Evolutionary conservation across 1,140 invertebrate species (phyloP), one percentile per base, ranked within the genome.

Genomic region (Leptinotarsa texana): DNA sequence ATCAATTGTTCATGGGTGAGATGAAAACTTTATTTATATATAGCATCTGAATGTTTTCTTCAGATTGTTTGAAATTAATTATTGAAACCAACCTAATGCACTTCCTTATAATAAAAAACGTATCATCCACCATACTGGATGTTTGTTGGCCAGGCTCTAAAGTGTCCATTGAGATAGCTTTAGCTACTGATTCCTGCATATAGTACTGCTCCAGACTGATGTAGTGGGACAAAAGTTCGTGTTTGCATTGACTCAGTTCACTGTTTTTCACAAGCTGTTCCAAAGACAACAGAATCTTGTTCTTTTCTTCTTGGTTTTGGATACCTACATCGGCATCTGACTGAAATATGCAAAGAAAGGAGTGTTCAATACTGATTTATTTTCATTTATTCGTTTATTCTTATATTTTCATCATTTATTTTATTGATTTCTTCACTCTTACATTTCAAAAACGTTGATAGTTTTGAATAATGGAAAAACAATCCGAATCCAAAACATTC

Each of bases 61-160:
- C 27, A 8, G 1, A 11, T 33, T 33, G 33, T 11, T 33, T 8
- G 33, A 33, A 33, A 33, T 33, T 33, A 33, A 8, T 8, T 33
- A 33, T 11, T 42, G 33, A 42, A 42, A 42, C 51, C 48, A 86
- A 95, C 94, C 94, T 92, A 49, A 99, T 93, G 83, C 95, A 97
- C 87, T 99, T 99, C 80, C 96, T 94, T 1, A 99, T 91, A 77
- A 99, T 97, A 84, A 97, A 99, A 86, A 99, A 99, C 3, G 98
- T 93, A 88, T 99, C 97, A 86, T 99, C 98, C 0, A 99, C 93
- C 88, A 99, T 93, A 80, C 94, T 97, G 0, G 97, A 98, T 3
- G 92, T 95, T 74, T 93, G 89, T 67, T 93, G 90, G 3, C 81
- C 75, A 69, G 87, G 84, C 75, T 92, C 92, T 51, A 93, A 85